These are phyloP conservation scores for Anneissia japonica DNA, from an alignment of 35 echinoderm and acorn worm genomes.

Conservation along the genomic window DNA sequence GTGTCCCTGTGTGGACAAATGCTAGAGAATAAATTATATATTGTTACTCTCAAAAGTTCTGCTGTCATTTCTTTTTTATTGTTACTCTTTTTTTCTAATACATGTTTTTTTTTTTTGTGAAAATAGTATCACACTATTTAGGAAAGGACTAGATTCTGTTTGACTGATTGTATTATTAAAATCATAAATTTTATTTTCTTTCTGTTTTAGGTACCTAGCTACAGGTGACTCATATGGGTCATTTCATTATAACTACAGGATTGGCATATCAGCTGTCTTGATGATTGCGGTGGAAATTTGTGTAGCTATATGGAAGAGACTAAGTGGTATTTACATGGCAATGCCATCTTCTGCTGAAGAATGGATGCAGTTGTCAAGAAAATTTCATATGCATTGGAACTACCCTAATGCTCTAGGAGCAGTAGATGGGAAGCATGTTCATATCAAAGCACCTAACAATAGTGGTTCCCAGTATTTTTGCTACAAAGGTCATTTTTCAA, in stretches of 20 bases:
- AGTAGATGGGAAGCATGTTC: slow-evolving; percentile 65
- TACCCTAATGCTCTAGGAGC: slow-evolving; percentile 55
- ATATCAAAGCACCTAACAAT: slow-evolving; percentile 32
- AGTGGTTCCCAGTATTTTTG: slow-evolving; percentile 44
- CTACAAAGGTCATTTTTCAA: slow-evolving; percentile 43
- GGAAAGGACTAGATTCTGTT: too few species aligned
- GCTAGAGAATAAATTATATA: too few species aligned
- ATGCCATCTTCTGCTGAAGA: slow-evolving; percentile 5
- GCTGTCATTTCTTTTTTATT: too few species aligned
- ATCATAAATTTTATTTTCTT: too few species aligned
- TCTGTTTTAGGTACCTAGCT: background rate
- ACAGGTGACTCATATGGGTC: slow-evolving; percentile 19
- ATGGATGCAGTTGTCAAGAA: slow-evolving; percentile 28
- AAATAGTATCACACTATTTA: too few species aligned
- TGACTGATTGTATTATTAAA: too few species aligned
- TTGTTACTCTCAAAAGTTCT: too few species aligned
- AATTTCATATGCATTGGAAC: slow-evolving; percentile 32
- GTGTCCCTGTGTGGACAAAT: too few species aligned
- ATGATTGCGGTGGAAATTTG: background rate
- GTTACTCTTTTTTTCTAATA: too few species aligned
- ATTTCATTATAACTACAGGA: background rate
- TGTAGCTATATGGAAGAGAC: slow-evolving; percentile 1
- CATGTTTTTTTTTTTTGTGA: too few species aligned
- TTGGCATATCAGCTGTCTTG: slow-evolving; percentile 4
- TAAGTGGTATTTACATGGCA: slow-evolving; percentile 10